Percentiles rank a stretch among this genome's conserved stretches.
Evolutionary conservation across 2,797 vertebrate species (phyloP).

Genomic region (Sebastes wilsoni): DNA sequence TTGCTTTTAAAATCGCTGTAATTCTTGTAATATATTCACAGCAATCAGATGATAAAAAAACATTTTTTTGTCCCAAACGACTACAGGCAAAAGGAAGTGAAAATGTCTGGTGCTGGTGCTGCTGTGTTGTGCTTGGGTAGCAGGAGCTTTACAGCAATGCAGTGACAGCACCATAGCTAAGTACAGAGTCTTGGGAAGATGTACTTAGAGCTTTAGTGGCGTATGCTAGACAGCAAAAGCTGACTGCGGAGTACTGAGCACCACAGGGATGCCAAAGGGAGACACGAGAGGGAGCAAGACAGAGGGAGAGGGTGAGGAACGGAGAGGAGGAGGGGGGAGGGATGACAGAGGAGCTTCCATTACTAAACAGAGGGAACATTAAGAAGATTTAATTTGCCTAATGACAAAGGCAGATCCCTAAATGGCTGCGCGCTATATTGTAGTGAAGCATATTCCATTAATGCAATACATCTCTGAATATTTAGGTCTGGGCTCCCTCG

Average conservation of each 20-base stretch:
- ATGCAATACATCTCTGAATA: slow-evolving; percentile 61
- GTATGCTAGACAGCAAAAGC: slow-evolving; percentile 72
- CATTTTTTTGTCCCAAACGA: not conserved
- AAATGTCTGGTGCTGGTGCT: slow-evolving; percentile 20
- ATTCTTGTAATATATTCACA: not conserved
- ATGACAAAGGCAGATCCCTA: slow-evolving; percentile 71
- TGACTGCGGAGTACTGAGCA: slow-evolving; percentile 69
- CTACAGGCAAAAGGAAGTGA: slow-evolving; percentile 6
- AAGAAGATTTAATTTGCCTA: slow-evolving; percentile 76
- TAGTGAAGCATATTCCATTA: slow-evolving; percentile 66
- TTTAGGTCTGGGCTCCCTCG: slow-evolving; percentile 51
- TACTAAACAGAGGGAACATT: slow-evolving; percentile 74
- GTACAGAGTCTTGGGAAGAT: slow-evolving; percentile 71
- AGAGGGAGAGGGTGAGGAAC: slow-evolving; percentile 22
- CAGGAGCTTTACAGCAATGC: slow-evolving; percentile 68
- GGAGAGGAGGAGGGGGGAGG: slow-evolving; percentile 15
- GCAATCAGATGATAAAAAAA: not conserved
- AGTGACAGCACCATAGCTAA: slow-evolving; percentile 70
- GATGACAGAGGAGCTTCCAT: slow-evolving; percentile 65
- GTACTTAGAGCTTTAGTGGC: slow-evolving; percentile 74
- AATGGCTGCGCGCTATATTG: slow-evolving; percentile 66
- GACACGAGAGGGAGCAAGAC: slow-evolving; percentile 62
- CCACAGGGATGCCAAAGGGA: slow-evolving; percentile 67
- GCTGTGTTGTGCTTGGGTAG: slow-evolving; percentile 30
- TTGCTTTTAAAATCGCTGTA: not conserved